Conservation (phyloP, 2,797 vertebrate genomes). For the Neoniphon sammara region DNA sequence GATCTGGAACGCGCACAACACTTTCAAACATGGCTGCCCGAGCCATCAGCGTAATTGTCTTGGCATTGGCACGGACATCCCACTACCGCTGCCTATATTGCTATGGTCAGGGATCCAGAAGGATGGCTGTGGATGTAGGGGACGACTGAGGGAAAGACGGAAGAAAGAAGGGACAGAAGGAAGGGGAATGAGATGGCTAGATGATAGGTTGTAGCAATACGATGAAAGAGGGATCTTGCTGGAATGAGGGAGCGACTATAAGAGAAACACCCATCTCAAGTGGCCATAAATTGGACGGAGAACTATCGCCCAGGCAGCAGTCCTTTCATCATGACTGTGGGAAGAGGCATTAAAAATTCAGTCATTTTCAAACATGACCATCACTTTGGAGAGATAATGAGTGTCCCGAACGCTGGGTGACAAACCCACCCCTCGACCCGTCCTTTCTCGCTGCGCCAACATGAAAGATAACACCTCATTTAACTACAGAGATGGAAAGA, state of each 20-base stretch:
- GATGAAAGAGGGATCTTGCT: neutral
- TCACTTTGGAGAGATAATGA: constrained; percentile 77
- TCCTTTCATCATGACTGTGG: constrained; percentile 47
- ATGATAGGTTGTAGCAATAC: neutral
- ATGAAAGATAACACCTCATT: constrained; percentile 68
- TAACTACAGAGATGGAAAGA: constrained; percentile 46
- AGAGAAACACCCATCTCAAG: constrained; percentile 41
- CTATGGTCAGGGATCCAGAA: constrained; percentile 34
- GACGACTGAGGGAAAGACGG: constrained; percentile 2
- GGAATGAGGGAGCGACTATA: neutral
- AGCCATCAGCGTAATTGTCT: constrained; percentile 61
- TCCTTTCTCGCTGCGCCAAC: constrained; percentile 38
- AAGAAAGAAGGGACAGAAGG: neutral
- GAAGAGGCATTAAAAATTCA: constrained; percentile 67
- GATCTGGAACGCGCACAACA: constrained; percentile 53
- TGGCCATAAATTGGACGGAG: constrained; percentile 53
- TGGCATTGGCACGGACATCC: constrained; percentile 44
- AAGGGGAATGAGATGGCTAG: neutral
- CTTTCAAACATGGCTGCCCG: constrained; percentile 41
- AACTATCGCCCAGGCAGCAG: constrained; percentile 38
- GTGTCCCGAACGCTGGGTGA: constrained; percentile 62
- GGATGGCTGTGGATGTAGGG: constrained; percentile 29
- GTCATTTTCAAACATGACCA: constrained; percentile 74
- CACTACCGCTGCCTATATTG: constrained; percentile 39
- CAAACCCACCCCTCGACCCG: constrained; percentile 36